Evolutionary conservation across 2,888 invertebrate species (phyloP), one percentile per base, ranked within the genome.

Genomic region (Digitonthophagus gazella): DNA sequence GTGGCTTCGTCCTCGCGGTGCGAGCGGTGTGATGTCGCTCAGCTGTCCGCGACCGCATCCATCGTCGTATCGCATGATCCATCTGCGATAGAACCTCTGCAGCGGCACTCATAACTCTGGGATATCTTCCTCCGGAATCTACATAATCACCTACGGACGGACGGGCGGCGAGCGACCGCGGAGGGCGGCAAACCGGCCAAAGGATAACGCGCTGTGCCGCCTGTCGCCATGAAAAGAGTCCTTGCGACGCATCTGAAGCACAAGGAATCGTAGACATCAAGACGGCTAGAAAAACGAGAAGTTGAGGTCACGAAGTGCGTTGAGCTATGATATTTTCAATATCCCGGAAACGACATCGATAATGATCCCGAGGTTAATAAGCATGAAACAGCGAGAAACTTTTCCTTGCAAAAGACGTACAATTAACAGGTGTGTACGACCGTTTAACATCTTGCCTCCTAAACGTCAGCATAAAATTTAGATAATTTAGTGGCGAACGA

Each of bases 51-150:
- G 69, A 68, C 66, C 69, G 69, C 73, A 72, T 73, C 72, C 71
- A 73, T 73, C 71, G 69, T 69, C 56, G 69, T 73, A 73, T 73
- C 73, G 58, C 67, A 67, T 71, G 73, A 73, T 73, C 72, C 69
- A 73, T 73, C 73, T 73, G 71, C 72, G 72, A 70, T 73, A 73
- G 73, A 72, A 64, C 68, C 67, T 65, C 70, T 68, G 56, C 67
- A 65, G 28, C 64, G 73, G 68, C 72, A 71, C 72, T 73, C 73
- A 73, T 73, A 73, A 72, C 71, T 73, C 66, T 71, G 71, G 70
- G 71, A 70, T 73, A 73, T 73, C 73, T 73, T 68, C 56, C 65
- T 70, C 68, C 72, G 64, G 69, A 69, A 73, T 73, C 73, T 73
- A 70, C 71, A 73, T 73, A 73, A 71, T 73, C 73, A 71, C 71